These are phyloP conservation scores for Ormyrus thymus DNA, from an alignment of 2,888 invertebrate species.

Conservation along the genomic window DNA sequence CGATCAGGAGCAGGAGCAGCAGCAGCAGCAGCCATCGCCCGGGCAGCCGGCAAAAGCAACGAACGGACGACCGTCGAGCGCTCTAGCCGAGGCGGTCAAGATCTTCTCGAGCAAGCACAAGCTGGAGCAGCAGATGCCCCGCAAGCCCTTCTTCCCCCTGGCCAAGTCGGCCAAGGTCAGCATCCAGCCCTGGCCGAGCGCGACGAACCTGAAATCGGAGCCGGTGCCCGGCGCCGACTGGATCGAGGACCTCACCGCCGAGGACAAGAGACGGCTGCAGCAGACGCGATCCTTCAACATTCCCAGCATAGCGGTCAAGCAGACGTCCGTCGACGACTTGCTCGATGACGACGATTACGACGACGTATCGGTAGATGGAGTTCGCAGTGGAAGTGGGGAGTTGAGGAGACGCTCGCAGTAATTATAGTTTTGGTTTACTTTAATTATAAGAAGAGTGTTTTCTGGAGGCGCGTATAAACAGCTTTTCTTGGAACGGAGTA, in stretches of 20 bases:
- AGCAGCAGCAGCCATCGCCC: slow-evolving; percentile 36
- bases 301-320: slow-evolving; percentile 52
- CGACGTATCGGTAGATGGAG: neutral
- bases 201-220: slow-evolving; percentile 65
- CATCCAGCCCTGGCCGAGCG: slow-evolving; percentile 70
- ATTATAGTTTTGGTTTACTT: neutral
- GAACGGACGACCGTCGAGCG: slow-evolving; percentile 58
- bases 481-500: too few relatives aligned
- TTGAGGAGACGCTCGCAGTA: slow-evolving; percentile 36
- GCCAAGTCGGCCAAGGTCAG: slow-evolving; percentile 60
- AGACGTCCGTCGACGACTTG: slow-evolving; percentile 36
- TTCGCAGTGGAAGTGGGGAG: neutral
- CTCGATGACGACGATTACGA: slow-evolving; percentile 39
- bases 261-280: slow-evolving; percentile 24
- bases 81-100: slow-evolving; percentile 64
- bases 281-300: slow-evolving; percentile 56
- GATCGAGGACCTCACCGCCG: slow-evolving; percentile 5
- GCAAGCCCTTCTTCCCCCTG: slow-evolving; percentile 65
- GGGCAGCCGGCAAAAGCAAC: slow-evolving; percentile 54
- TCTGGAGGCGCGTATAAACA: too few relatives aligned
- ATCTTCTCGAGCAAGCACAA: slow-evolving; percentile 60
- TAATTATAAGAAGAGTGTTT: too few relatives aligned
- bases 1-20: slow-evolving; percentile 34
- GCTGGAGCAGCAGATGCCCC: slow-evolving; percentile 61
- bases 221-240: slow-evolving; percentile 40